Conservation (phyloP, 2,888 invertebrate species). For the Stenchaetothrips biformis region DNA sequence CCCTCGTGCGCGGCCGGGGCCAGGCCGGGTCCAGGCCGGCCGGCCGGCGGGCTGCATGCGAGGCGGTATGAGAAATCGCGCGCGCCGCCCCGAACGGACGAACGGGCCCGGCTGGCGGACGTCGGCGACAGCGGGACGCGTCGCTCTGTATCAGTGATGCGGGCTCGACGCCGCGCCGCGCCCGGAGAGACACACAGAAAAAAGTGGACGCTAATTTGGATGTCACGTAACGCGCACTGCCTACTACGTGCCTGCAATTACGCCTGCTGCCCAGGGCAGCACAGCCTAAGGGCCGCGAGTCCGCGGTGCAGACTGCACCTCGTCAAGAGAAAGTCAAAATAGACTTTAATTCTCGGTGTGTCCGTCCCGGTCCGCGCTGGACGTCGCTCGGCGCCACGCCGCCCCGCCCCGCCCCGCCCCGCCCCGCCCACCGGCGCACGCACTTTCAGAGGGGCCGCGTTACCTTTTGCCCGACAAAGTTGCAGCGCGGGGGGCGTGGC, state of each 20-base stretch:
- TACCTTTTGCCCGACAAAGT: no score
- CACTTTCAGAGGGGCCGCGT: neutral
- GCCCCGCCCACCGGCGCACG: neutral
- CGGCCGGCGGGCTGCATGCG: neutral
- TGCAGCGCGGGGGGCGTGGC: neutral
- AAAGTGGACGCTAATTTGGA: no score
- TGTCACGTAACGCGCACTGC: no score
- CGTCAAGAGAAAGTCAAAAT: constrained; percentile 21
- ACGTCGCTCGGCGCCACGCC: neutral
- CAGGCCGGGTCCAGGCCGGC: neutral
- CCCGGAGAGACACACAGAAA: neutral
- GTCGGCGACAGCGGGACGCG: neutral
- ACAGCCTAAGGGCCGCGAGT: no score
- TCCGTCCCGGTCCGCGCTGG: neutral
- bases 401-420: neutral
- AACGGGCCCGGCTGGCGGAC: neutral
- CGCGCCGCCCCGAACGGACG: neutral
- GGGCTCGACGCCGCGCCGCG: neutral
- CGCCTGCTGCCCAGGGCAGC: no score
- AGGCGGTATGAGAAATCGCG: neutral
- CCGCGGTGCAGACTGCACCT: neutral
- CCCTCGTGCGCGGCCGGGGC: neutral
- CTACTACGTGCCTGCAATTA: no score
- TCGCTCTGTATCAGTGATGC: neutral
- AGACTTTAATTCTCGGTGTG: constrained; percentile 24